A percentile compares a stretch with the other conserved stretches of the same genome.
Conservation (phyloP, 2,888 invertebrate species). For the Hypomecis atomaria region DNA sequence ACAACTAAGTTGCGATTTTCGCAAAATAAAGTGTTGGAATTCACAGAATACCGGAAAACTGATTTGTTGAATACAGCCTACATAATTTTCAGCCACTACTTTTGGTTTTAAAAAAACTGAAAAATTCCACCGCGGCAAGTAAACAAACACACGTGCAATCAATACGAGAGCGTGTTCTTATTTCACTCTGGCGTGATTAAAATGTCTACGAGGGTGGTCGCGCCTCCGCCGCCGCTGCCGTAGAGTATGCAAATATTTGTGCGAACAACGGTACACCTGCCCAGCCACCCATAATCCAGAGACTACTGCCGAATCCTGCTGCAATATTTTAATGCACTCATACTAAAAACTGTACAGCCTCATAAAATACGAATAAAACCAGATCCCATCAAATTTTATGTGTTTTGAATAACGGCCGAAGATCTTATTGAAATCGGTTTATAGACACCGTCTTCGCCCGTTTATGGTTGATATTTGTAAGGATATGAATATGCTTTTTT, state of each 20-base stretch:
- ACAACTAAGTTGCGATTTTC: too few relatives aligned
- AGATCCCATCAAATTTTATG: slow-evolving; percentile 34
- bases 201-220: slow-evolving; percentile 38
- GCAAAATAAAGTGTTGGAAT: too few relatives aligned
- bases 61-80: too few relatives aligned
- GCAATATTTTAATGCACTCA: slow-evolving; percentile 35
- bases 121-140: neutral
- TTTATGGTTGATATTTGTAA: slow-evolving; percentile 29
- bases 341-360: slow-evolving; percentile 32
- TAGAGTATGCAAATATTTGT: slow-evolving; percentile 45
- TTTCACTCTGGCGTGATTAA: slow-evolving; percentile 44
- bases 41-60: too few relatives aligned
- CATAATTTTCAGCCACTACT: too few relatives aligned
- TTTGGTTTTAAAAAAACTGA: neutral
- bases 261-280: slow-evolving; percentile 32
- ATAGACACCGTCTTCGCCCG: slow-evolving; percentile 28
- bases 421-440: slow-evolving; percentile 35
- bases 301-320: slow-evolving; percentile 31
- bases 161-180: slow-evolving; percentile 31
- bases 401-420: slow-evolving; percentile 34
- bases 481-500: slow-evolving; percentile 32
- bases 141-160: slow-evolving; percentile 29
- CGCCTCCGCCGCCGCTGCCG: slow-evolving; percentile 12
- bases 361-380: slow-evolving; percentile 34
- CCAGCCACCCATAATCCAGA: slow-evolving; percentile 21